Conservation (phyloP, 64 coral and sea anemone species). For the Actinia equina region DNA sequence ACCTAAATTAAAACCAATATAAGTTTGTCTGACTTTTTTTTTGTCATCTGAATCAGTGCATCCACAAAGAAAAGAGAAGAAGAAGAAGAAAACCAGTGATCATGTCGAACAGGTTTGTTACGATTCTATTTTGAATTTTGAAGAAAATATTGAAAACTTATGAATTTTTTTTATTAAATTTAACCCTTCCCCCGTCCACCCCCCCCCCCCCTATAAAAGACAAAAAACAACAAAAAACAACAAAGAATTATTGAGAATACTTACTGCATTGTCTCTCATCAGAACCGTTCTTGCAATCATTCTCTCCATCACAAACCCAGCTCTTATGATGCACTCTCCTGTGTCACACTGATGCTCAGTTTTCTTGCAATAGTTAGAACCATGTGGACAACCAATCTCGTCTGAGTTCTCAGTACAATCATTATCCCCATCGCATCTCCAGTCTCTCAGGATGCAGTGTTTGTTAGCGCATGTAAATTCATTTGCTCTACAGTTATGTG, state of each 20-base stretch:
- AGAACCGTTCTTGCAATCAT: conserved; percentile 70
- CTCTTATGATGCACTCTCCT: conserved; percentile 39
- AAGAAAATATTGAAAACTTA: no score
- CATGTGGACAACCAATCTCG: conserved; percentile 49
- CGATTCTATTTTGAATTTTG: no score
- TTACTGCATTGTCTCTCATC: conserved; percentile 74
- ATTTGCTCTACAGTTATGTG: conserved; percentile 44
- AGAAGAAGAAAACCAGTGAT: no score
- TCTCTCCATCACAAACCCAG: conserved; percentile 80
- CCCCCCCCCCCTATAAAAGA: no score
- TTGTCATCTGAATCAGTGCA: no score
- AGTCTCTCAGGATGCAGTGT: conserved; percentile 37
- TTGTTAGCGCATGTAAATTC: conserved; percentile 60
- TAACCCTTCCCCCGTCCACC: no score
- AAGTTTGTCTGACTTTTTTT: no score
- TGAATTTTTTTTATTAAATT: no score
- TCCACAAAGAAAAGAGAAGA: no score
- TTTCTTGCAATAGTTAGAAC: conserved; percentile 38
- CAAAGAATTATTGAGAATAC: neutral
- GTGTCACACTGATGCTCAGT: conserved; percentile 52
- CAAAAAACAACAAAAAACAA: no score
- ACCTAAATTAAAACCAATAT: neutral
- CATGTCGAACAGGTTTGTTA: no score
- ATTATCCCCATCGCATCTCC: conserved; percentile 77
- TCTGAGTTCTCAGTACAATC: conserved; percentile 80